Evolutionary conservation across 2,797 vertebrate species (phyloP), one percentile per base, ranked within the genome.

Genomic region (Mallotus villosus): DNA sequence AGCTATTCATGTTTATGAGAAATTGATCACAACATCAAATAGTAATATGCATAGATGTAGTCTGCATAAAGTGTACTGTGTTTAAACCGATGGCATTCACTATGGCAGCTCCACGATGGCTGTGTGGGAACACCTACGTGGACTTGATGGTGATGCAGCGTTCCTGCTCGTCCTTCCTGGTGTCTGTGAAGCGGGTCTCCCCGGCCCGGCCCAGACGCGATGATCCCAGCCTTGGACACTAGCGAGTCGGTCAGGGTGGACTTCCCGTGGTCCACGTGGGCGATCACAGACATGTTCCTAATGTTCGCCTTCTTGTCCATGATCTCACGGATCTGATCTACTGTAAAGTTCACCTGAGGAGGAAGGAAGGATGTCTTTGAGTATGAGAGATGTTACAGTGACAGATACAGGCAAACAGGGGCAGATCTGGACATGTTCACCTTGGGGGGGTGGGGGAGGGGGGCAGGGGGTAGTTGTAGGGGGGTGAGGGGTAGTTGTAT

Each of bases 221-320:
- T 95, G 85, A 96, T 96, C 0, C 95, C 95, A 0, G 95, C 95
- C 87, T 96, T 95, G 82, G 92, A 95, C 22, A 96, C 95, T 67
- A 96, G 84, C 0, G 94, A 95, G 77, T 95, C 94, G 0, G 95
- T 96, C 72, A 96, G 78, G 4, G 94, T 96, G 63, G 95, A 96
- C 65, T 96, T 95, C 70, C 95, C 94, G 0, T 96, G 95, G 75
- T 95, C 95, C 76, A 95, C 95, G 0, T 95, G 95, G 37, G 94
- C 94, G 0, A 95, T 96, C 82, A 96, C 95, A 0, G 95, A 95
- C 95, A 95, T 96, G 88, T 95, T 96, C 25, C 94, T 90, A 88
- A 95, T 95, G 83, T 96, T 96, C 90, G 94, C 93, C 89, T 95
- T 95, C 84, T 95, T 96, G 92, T 95, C 95, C 95, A 96, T 95